Evolutionary conservation across 1,140 invertebrate species (phyloP).

Genomic region (Euwallacea fornicatus): DNA sequence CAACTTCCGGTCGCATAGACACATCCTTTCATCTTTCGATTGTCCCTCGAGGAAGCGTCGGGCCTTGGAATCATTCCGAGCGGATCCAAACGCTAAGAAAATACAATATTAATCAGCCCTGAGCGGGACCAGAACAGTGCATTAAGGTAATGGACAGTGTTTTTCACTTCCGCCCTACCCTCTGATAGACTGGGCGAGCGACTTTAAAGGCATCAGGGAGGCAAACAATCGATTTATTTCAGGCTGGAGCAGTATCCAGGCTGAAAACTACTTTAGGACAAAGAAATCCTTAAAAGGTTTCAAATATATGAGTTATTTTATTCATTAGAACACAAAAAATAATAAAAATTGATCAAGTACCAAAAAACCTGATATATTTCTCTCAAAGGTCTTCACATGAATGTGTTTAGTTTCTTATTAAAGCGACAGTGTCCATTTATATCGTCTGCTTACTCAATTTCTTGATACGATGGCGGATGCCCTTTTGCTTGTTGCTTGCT

Average conservation of each 20-base stretch:
- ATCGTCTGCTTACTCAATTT: too few relatives aligned
- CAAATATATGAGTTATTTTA: too few relatives aligned
- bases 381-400: too few relatives aligned
- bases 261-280: too few relatives aligned
- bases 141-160: slow-evolving; percentile 51
- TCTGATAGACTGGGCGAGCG: slow-evolving; percentile 19
- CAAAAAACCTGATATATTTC: too few relatives aligned
- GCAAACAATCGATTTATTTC: slow-evolving; percentile 22
- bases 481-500: too few relatives aligned
- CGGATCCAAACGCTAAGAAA: slow-evolving; percentile 47
- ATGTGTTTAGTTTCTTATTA: too few relatives aligned
- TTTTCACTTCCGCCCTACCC: slow-evolving; percentile 36
- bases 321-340: too few relatives aligned
- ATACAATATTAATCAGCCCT: slow-evolving; percentile 51
- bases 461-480: too few relatives aligned
- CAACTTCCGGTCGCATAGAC: slow-evolving; percentile 12
- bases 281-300: too few relatives aligned
- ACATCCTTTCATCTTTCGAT: slow-evolving; percentile 14
- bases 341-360: too few relatives aligned
- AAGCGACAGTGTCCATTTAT: too few relatives aligned
- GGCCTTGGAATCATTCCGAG: slow-evolving; percentile 23
- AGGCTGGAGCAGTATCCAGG: neutral
- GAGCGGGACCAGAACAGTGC: slow-evolving; percentile 50
- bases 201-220: slow-evolving; percentile 13
- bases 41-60: slow-evolving; percentile 25